Base-by-base conservation (phyloP, 2,797 vertebrate species). In the Schizopygopsis pylzovi region DNA sequence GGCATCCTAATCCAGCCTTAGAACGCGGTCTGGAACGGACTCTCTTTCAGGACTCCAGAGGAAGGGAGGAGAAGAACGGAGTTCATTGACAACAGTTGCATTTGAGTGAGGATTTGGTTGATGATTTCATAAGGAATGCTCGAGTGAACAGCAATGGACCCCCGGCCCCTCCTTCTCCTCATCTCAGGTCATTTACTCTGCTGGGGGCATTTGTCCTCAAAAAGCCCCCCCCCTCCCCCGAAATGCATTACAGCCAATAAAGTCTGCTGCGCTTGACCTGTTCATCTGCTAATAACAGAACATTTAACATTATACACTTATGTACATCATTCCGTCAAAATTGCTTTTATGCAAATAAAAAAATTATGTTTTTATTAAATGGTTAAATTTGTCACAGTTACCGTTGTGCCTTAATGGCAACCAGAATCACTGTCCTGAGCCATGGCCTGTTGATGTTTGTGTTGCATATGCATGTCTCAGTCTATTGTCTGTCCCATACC, bases 101-200 rank as follows among this genome's bases (percentile, higher is more conserved):
- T 93, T 92, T 93, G 84, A 85, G 84, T 80, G 80, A 86, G 79
- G 94, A 94, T 95, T 94, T 93, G 90, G 88, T 91, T 90, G 93
- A 94, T 93, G 93, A 94, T 95, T 95, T 94, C 88, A 95, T 94
- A 93, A 94, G 91, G 73, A 80, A 92, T 76, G 93, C 91, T 93
- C 12, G 88, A 92, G 87, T 92, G 93, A 94, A 88, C 92, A 92
- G 87, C 90, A 92, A 93, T 88, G 78, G 85, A 71, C 59, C 84
- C 61, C 79, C 65, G 28, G 33, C 22, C 77, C 73, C 59, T 49
- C 75, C 83, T 65, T 80, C 39, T 67, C 75, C 70, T 89, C 63
- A 82, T 80, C 79, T 68, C 37, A 68, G 59, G 86, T 88, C 87
- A 90, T 89, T 90, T 89, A 83, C 86, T 86, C 82, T 37, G 77